Base-by-base conservation (phyloP, 2,888 invertebrate genomes). In the Drosophila borealis region DNA sequence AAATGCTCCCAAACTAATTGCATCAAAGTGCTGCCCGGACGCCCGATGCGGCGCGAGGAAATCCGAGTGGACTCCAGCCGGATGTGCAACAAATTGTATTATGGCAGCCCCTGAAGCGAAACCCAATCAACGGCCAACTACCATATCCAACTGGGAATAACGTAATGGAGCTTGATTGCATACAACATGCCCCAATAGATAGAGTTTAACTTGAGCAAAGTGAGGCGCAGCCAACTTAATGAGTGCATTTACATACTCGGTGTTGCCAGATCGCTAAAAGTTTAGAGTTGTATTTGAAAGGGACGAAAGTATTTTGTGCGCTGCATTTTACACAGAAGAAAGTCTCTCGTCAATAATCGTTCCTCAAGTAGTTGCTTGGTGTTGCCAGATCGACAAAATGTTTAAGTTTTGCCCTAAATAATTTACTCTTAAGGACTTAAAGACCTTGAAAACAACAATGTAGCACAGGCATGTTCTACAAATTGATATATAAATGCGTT, bases 401-500 rank as follows among this genome's bases (percentile, higher is more conserved):
- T 5, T 36, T 13, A 36, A 39, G n/a, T 21, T 17, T 25, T 19
- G 29, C 74, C 9, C n/a, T 17, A 5, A 46, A 46, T 45, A 45
- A 9, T 45, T 45, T n/a, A 21, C 8, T 29, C 29, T 29, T 2
- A 29, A 1, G 2, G 29, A 10, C 25, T 72, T 69, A 72, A 72
- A 59, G 57, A 59, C 55, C 57, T 63, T 37, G 41, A n/a, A 54
- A 59, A 46, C 59, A 42, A 51, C 9, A n/a, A 6, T 37, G 37
- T n/a, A 44, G 9, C 17, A 34, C 34, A n/a, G 36, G 21, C 36
- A 36, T 29, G 34, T 33, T 25, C 36, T 21, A 49, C 64, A 75
- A 85, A 89, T 85, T 89, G 81, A 87, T 89, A 89, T 89, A 81
- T 73, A 81, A 89, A 80, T 74, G 87, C 73, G 74, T 55, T 70